Evolutionary conservation across 2,797 vertebrate species (phyloP), one percentile per base, ranked within the genome.

Genomic region (Orestias chungarensis): DNA sequence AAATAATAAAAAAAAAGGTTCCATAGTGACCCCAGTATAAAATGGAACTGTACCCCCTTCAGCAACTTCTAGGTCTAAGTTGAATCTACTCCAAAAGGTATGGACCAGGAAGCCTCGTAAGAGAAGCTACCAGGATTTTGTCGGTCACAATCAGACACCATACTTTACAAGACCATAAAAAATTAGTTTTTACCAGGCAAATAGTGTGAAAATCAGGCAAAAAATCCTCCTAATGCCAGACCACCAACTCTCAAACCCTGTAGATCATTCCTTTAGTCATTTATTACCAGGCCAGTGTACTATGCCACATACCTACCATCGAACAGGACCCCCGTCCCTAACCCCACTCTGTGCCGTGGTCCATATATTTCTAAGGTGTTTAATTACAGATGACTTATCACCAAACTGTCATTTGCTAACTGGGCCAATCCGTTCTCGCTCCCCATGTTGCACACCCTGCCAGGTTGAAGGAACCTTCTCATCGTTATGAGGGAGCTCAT

Each of bases 311-410:
- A 84, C 89, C 86, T 78, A 84, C 85, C 73, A 66, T 50, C 66
- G 44, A 79, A 82, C 88, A 80, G 72, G 75, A 70, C 55, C 66
- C 83, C 64, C 27, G 18, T 52, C 67, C 33, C 33, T 15, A 50
- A 71, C 69, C 73, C 67, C 62, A 27, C 70, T 70, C 83, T 82
- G 90, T 68, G 83, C 90, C 71, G 87, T 84, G 89, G 87, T 87
- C 87, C 83, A 44, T 86, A 89, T 79, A 91, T 81, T 90, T 92
- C 90, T 85, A 92, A 92, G 93, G 89, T 93, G 91, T 93, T 94
- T 94, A 94, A 95, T 94, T 94, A 93, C 89, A 87, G 84, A 92
- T 94, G 93, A 95, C 95, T 94, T 93, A 94, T 95, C 87, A 88
- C 91, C 91, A 90, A 91, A 92, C 92, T 90, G 91, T 92, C 91